A percentile compares a stretch with the other conserved stretches of the same genome.
Conservation (phyloP, 2,888 invertebrate species). For the Pogonocherus hispidulus region DNA sequence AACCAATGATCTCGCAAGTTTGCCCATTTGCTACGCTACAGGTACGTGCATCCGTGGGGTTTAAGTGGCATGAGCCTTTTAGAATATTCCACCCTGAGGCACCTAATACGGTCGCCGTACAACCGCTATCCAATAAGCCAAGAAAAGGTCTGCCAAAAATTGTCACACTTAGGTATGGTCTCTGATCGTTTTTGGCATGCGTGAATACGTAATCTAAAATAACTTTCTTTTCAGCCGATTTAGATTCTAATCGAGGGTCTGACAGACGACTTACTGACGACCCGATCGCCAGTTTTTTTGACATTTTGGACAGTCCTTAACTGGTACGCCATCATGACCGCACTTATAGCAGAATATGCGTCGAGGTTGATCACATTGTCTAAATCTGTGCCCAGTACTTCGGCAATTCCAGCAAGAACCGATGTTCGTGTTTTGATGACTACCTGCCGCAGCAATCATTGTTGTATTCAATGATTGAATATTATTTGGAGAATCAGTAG, state of each 20-base stretch:
- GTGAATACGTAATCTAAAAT: slow-evolving; percentile 4
- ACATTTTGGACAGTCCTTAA: slow-evolving; percentile 8
- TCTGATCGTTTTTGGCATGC: slow-evolving; percentile 30
- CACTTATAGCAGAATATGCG: slow-evolving; percentile 20
- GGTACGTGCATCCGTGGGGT: neutral
- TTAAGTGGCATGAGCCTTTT: neutral
- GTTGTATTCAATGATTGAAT: neutral
- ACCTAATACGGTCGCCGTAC: slow-evolving; percentile 36
- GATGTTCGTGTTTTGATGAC: neutral
- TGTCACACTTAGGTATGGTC: slow-evolving; percentile 34
- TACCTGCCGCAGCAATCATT: neutral
- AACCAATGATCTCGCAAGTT: slow-evolving; percentile 5
- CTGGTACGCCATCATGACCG: neutral
- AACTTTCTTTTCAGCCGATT: neutral
- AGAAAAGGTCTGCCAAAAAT: slow-evolving; percentile 34
- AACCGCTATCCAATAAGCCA: slow-evolving; percentile 38
- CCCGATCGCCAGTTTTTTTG: slow-evolving; percentile 21
- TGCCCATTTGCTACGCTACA: slow-evolving; percentile 11
- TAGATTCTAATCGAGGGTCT: neutral
- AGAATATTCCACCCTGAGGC: slow-evolving; percentile 21
- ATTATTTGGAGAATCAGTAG: neutral
- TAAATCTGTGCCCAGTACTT: slow-evolving; percentile 12
- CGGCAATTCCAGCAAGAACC: slow-evolving; percentile 23
- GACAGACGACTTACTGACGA: slow-evolving; percentile 2
- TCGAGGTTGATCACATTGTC: slow-evolving; percentile 8